These are phyloP conservation scores for Antheraea mylitta DNA, from an alignment of 1,140 invertebrate species.

Conservation along the genomic window DNA sequence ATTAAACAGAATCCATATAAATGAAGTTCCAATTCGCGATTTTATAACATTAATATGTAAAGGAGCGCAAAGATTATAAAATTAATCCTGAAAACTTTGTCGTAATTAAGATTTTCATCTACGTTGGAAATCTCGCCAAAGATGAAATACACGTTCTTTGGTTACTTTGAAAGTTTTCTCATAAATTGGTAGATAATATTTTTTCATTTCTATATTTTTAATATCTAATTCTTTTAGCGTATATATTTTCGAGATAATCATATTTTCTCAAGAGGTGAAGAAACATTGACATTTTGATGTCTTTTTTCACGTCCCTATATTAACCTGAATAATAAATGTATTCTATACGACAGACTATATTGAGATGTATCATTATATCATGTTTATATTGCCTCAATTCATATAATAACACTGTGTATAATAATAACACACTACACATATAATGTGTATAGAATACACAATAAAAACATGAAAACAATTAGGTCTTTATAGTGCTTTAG, in stretches of 20 bases:
- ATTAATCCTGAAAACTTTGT: conserved; percentile 60
- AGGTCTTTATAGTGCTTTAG: too few species aligned
- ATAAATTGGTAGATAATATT: conserved; percentile 45
- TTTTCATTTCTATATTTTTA: background rate
- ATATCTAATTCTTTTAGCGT: background rate
- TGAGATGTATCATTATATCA: too few species aligned
- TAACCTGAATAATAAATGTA: too few species aligned
- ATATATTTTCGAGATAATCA: background rate
- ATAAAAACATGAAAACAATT: too few species aligned
- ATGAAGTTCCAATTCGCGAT: conserved; percentile 2
- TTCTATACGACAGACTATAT: too few species aligned
- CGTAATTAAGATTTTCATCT: conserved; percentile 75
- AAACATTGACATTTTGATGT: background rate
- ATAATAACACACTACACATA: too few species aligned
- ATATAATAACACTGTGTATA: too few species aligned
- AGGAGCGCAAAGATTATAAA: conserved; percentile 48
- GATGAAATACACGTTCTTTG: conserved; percentile 39
- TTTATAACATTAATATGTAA: conserved; percentile 7
- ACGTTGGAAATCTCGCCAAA: conserved; percentile 43
- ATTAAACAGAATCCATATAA: conserved; percentile 1
- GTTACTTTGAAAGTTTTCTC: conserved; percentile 57
- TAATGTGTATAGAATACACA: too few species aligned
- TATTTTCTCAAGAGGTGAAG: background rate
- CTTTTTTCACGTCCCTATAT: too few species aligned
- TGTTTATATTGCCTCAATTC: too few species aligned